These are phyloP conservation scores for Diarsia mendica DNA, from an alignment of 2,888 invertebrate genomes.

Conservation along the genomic window DNA sequence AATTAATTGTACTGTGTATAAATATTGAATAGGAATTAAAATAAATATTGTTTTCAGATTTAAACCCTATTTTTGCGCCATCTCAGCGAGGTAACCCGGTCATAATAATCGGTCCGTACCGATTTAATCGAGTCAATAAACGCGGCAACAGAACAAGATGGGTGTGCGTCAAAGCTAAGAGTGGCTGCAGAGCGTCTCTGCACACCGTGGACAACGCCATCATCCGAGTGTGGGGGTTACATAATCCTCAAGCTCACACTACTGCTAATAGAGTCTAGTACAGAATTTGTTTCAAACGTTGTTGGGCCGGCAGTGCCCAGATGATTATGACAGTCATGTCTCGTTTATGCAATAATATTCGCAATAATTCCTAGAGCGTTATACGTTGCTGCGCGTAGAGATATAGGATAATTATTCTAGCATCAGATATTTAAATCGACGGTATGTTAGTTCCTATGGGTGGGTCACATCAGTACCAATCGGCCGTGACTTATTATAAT, in stretches of 20 bases:
- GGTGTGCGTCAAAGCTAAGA: conserved; percentile 88
- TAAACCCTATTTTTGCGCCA: conserved; percentile 86
- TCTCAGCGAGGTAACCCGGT: conserved; percentile 88
- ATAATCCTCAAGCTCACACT: conserved; percentile 85
- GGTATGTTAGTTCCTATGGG: not conserved
- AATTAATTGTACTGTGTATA: not conserved
- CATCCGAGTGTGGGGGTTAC: conserved; percentile 87
- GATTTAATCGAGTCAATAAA: conserved; percentile 87
- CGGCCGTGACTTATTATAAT: conserved; percentile 8
- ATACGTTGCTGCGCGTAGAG: conserved; percentile 4
- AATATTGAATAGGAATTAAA: conserved; percentile 46
- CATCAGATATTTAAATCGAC: conserved; percentile 16
- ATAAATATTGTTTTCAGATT: conserved; percentile 75
- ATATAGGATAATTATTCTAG: conserved; percentile 35
- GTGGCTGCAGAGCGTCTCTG: conserved; percentile 86
- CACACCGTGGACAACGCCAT: conserved; percentile 88
- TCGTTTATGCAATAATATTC: conserved; percentile 54
- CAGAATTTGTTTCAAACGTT: not conserved
- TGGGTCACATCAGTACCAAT: not conserved
- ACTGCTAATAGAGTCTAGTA: conserved; percentile 84
- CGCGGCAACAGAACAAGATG: conserved; percentile 85
- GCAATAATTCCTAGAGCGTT: conserved; percentile 56
- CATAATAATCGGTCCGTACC: conserved; percentile 88
- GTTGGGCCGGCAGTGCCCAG: not conserved
- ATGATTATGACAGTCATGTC: conserved; percentile 27